Conservation (phyloP, 2,888 invertebrate species). For the Congeria kusceri region DNA sequence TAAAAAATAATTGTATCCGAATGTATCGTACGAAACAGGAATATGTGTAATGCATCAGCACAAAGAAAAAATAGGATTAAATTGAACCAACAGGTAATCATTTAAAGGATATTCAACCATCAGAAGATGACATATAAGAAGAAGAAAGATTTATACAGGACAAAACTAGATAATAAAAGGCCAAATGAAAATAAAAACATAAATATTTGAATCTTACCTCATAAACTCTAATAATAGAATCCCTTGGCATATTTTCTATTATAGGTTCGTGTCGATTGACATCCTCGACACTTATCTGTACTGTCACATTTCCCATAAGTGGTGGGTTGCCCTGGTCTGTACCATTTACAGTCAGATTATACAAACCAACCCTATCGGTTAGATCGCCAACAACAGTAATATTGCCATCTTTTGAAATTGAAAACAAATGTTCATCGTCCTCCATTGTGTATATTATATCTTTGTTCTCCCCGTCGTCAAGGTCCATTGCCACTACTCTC, state of each 20-base stretch:
- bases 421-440: not conserved
- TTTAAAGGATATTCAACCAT: too few species aligned
- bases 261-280: slow-evolving; percentile 53
- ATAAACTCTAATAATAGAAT: slow-evolving; percentile 8
- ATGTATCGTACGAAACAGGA: too few species aligned
- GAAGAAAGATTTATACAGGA: too few species aligned
- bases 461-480: slow-evolving; percentile 16
- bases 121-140: too few species aligned
- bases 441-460: not conserved
- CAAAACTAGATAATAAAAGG: too few species aligned
- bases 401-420: not conserved
- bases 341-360: slow-evolving; percentile 94
- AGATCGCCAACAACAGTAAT: slow-evolving; percentile 90
- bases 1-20: too few species aligned
- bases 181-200: too few species aligned
- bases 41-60: too few species aligned
- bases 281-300: slow-evolving; percentile 55
- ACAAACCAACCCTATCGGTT: slow-evolving; percentile 93
- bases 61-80: too few species aligned
- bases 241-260: not conserved
- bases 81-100: too few species aligned
- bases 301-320: slow-evolving; percentile 25
- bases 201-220: slow-evolving; percentile 35
- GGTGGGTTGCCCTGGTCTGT: slow-evolving; percentile 94
- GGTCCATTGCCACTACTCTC: slow-evolving; percentile 34